A percentile compares a stretch with the other conserved stretches of the same genome.
Conservation (phyloP, 2,113 vertebrate genomes). For the Trematomus loennbergii region DNA sequence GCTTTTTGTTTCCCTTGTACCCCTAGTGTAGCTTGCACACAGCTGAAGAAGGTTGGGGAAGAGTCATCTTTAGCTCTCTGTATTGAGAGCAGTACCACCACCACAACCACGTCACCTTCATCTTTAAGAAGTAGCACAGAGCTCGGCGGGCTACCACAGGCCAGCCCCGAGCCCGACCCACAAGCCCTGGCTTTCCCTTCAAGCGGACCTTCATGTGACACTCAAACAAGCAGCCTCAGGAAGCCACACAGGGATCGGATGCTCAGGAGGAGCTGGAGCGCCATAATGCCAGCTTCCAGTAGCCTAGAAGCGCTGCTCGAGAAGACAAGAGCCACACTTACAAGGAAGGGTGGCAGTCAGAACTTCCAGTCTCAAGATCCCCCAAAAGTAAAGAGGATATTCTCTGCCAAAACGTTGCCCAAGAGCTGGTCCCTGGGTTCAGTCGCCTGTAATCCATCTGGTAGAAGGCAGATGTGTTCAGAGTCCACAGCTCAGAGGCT, state of each 20-base stretch:
- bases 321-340: slow-evolving; percentile 85
- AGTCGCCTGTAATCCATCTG: slow-evolving; percentile 75
- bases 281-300: slow-evolving; percentile 82
- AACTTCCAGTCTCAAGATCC: slow-evolving; percentile 78
- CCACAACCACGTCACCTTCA: slow-evolving; percentile 88
- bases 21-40: slow-evolving; percentile 99
- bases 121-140: slow-evolving; percentile 86
- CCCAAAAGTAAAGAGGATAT: slow-evolving; percentile 79
- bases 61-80: slow-evolving; percentile 91
- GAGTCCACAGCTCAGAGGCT: slow-evolving; percentile 81
- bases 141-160: slow-evolving; percentile 90
- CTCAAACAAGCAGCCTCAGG: slow-evolving; percentile 86
- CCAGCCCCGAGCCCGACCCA: slow-evolving; percentile 86
- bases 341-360: slow-evolving; percentile 81
- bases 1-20: slow-evolving; percentile 93
- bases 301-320: slow-evolving; percentile 87
- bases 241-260: slow-evolving; percentile 84
- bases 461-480: slow-evolving; percentile 69
- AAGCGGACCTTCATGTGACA: slow-evolving; percentile 84
- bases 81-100: slow-evolving; percentile 89
- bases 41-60: slow-evolving; percentile 92
- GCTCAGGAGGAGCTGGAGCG: slow-evolving; percentile 88
- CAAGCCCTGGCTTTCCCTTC: slow-evolving; percentile 84
- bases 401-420: slow-evolving; percentile 87
- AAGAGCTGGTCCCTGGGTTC: slow-evolving; percentile 91